phyloP scores from a whole-genome alignment of 53 echinoderm and acorn worm species.

The Mesocentrotus franciscanus region DNA sequence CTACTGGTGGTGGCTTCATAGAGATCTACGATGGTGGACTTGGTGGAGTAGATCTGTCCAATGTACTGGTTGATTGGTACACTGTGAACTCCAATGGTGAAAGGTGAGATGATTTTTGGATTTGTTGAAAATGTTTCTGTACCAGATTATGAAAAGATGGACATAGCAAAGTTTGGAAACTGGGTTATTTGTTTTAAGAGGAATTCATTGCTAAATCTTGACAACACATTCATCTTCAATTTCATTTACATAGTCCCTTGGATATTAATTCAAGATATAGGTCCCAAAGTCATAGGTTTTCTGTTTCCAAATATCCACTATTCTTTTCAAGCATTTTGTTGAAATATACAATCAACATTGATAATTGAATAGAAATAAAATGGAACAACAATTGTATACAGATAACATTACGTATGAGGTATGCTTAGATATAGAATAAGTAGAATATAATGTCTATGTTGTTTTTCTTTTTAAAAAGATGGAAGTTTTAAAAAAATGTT shows the following conservation, averaged over 20 bases:
- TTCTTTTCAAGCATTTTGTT: too few relatives aligned
- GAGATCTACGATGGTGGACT: slow-evolving; percentile 67
- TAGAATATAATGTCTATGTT: neutral
- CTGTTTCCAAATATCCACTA: too few relatives aligned
- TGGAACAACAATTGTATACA: neutral
- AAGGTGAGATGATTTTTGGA: slow-evolving; percentile 1
- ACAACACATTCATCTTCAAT: neutral
- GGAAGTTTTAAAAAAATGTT: neutral
- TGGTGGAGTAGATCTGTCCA: slow-evolving; percentile 62
- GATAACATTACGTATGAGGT: neutral
- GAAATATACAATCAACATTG: too few relatives aligned
- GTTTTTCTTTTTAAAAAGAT: neutral
- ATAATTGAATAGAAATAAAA: too few relatives aligned
- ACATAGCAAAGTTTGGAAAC: too few relatives aligned
- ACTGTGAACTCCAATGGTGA: slow-evolving; percentile 29
- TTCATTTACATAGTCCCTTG: too few relatives aligned
- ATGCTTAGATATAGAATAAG: neutral
- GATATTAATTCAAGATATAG: too few relatives aligned
- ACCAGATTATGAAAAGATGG: neutral
- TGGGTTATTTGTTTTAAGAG: too few relatives aligned
- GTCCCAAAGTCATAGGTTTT: too few relatives aligned
- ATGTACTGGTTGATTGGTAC: slow-evolving; percentile 76
- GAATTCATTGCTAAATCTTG: too few relatives aligned
- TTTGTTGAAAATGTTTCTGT: neutral
- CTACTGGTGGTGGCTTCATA: slow-evolving; percentile 65